Evolutionary conservation across 2,797 vertebrate species (phyloP), one percentile per base, ranked within the genome.

Genomic region (Meda fulgida): DNA sequence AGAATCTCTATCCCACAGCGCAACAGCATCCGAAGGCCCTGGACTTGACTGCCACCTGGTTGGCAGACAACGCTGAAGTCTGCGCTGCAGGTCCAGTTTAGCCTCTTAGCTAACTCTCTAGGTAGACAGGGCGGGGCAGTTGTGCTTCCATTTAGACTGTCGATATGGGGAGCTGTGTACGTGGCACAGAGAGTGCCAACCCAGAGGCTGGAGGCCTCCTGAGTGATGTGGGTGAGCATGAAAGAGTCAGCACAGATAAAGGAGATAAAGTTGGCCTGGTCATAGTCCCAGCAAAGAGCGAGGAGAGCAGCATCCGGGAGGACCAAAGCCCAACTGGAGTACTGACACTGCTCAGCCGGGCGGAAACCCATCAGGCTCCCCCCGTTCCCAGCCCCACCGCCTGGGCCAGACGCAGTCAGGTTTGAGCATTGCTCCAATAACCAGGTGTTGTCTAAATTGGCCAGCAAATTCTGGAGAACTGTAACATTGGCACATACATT

Each of bases 381-480:
- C 1, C 53, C 89, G 1, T 55, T 11, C 1, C 71, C 80, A 36
- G 34, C 34, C 0, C 26, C 78, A 26, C 69, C 40, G 2, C 76
- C 90, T 4, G 60, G 11, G 0, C 53, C 29, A 36, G 94, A 51
- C 1, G 76, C 72, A 6, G 89, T 92, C 51, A 88, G 48, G 89
- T 95, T 95, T 69, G 88, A 76, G 60, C 96, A 96, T 86, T 94
- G 88, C 36, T 92, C 78, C 60, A 94, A 73, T 31, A 96, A 86
- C 95, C 95, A 96, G 43, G 90, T 91, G 86, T 96, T 96, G 90
- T 96, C 94, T 85, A 92, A 93, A 89, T 96, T 96, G 80, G 93
- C 91, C 78, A 96, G 65, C 79, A 96, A 90, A 88, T 95, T 95
- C 58, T 92, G 88, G 19, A 96, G 88, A 76, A 96, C 84, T 0